These are phyloP conservation scores for Nemapogon koenigi DNA, from an alignment of 2,888 invertebrate species.

Conservation along the genomic window DNA sequence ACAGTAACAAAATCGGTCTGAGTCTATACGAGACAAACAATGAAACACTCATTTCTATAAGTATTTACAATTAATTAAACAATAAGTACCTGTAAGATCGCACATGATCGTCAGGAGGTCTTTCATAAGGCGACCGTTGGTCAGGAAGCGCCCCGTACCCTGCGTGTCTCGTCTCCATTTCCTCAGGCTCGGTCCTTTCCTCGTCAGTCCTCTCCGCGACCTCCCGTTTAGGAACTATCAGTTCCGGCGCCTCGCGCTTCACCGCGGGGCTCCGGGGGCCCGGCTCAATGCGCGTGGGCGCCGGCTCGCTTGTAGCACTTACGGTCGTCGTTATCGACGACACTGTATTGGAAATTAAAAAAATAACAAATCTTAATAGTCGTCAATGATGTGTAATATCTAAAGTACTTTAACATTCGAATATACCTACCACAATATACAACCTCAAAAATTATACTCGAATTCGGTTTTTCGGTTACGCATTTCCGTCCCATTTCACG, in stretches of 20 bases:
- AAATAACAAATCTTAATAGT: slow-evolving; percentile 12
- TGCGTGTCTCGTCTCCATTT: slow-evolving; percentile 73
- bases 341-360: slow-evolving; percentile 23
- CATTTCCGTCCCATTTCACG: too few species aligned
- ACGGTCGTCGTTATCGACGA: slow-evolving; percentile 22
- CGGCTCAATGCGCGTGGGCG: slow-evolving; percentile 25
- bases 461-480: too few species aligned
- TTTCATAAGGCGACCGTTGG: slow-evolving; percentile 72
- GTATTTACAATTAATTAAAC: too few species aligned
- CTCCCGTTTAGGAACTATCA: slow-evolving; percentile 75
- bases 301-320: slow-evolving; percentile 56
- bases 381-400: too few species aligned
- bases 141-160: slow-evolving; percentile 72
- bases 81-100: slow-evolving; percentile 61
- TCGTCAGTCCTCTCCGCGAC: slow-evolving; percentile 56
- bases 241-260: slow-evolving; percentile 55
- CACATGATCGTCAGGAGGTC: slow-evolving; percentile 67
- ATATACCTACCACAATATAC: too few species aligned
- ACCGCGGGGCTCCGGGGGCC: slow-evolving; percentile 47
- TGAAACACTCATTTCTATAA: too few species aligned
- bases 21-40: too few species aligned
- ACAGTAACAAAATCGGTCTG: too few species aligned
- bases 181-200: slow-evolving; percentile 77
- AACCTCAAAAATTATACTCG: too few species aligned
- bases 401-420: too few species aligned